These are phyloP conservation scores for Cariama cristata DNA, from an alignment of 2,113 vertebrate species.

Conservation along the genomic window DNA sequence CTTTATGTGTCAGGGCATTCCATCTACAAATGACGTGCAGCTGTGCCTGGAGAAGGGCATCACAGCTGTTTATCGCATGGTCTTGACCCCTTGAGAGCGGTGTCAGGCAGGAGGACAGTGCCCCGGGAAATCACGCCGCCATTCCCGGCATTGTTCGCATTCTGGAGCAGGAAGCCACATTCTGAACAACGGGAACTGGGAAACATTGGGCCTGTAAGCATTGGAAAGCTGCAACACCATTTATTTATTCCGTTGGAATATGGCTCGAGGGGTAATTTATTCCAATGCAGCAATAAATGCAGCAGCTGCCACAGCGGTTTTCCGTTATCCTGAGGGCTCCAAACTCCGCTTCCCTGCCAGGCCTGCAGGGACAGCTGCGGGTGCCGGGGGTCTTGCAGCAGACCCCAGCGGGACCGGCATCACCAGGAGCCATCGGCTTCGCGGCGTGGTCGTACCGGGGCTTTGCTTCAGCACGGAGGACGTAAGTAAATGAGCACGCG, in stretches of 20 bases:
- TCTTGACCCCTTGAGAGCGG: rapidly evolving
- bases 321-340: not conserved
- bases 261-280: not conserved
- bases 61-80: rapidly evolving
- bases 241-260: not conserved
- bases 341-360: rapidly evolving
- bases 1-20: not conserved
- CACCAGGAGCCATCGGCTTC: not conserved
- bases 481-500: rapidly evolving
- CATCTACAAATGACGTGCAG: not conserved
- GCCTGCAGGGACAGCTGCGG: rapidly evolving
- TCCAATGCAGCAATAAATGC: not conserved
- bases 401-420: not conserved
- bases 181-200: not conserved
- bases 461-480: not conserved
- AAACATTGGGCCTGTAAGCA: not conserved
- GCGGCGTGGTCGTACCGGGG: rapidly evolving
- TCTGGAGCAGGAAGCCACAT: not conserved
- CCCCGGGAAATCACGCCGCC: not conserved
- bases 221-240: not conserved
- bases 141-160: not conserved
- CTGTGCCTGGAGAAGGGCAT: not conserved
- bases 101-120: not conserved
- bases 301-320: rapidly evolving
- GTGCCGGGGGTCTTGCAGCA: not conserved